phyloP scores from a whole-genome alignment of 2,113 vertebrate genomes.

The Rhadina sibilatrix region DNA sequence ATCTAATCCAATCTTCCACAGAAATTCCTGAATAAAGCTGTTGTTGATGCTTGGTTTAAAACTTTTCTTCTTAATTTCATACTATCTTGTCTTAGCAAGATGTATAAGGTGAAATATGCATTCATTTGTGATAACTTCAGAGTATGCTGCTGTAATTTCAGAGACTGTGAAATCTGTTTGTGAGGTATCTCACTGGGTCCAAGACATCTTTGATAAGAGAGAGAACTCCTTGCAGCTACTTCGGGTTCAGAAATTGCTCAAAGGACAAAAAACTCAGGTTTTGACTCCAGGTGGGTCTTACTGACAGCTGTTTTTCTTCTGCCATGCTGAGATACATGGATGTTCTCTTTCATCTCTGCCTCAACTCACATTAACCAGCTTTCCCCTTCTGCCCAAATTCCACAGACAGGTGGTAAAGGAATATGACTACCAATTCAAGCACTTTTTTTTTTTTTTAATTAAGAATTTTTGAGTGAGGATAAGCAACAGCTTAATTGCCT shows the following conservation, averaged over 20 bases:
- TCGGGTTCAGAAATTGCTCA: constrained; percentile 89
- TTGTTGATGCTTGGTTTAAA: not conserved
- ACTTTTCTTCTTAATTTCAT: not conserved
- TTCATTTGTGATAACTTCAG: not conserved
- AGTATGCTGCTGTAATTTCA: constrained; percentile 54
- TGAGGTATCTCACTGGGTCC: constrained; percentile 77
- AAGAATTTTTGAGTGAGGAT: not conserved
- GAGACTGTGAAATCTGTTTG: constrained; percentile 76
- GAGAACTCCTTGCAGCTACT: constrained; percentile 86
- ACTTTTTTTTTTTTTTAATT: not conserved
- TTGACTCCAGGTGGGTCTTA: constrained; percentile 80
- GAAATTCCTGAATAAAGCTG: not conserved
- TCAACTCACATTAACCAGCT: not conserved
- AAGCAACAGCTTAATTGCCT: not conserved
- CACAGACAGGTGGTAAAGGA: not conserved
- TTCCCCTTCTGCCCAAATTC: not conserved
- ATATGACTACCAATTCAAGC: not conserved
- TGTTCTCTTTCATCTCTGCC: not conserved
- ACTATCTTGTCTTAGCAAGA: not conserved
- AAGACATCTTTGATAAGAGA: constrained; percentile 74
- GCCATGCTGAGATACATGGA: not conserved
- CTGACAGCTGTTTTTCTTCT: not conserved
- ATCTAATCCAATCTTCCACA: not conserved
- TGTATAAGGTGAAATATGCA: accelerated
- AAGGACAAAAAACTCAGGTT: constrained; percentile 82